Base-by-base conservation (phyloP, 2,888 invertebrate species). In the Dryocosmus kuriphilus region DNA sequence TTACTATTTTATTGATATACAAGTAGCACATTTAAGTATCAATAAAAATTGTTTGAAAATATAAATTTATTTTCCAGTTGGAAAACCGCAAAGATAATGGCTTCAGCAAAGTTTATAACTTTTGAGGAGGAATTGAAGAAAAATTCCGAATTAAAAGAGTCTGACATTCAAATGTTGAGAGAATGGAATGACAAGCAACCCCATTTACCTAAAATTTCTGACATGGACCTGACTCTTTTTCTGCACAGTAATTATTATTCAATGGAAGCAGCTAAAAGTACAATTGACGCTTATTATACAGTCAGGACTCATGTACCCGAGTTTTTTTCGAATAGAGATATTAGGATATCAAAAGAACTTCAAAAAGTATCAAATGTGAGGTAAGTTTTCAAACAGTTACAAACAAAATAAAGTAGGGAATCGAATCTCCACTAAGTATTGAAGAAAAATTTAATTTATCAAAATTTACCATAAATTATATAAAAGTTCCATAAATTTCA, bases 231-330 rank as follows among this genome's bases (percentile, higher is more conserved):
- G 14, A 93, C 95, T 74, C 90, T 95, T 51, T 95, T 95, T 79
- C 94, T 94, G 83, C 95, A 96, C 89, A 95, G 95, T 87, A 95
- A 96, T 89, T 92, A 93, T 78, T 94, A 94, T 84, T 95, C 95
- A 82, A 92, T 95, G 75, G 96, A 95, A 83, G 92, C 94, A 24
- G 93, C 96, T 0, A 96, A 96, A 89, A 92, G 92, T 71, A 95
- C 95, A 11, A 92, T 96, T 51, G 96, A 96, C 85, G 93, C 94
- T 0, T 94, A 94, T 90, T 94, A 93, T 85, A 96, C 96, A 0
- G 92, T 95, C 7, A 93, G 94, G 84, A 94, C 95, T 0, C 94
- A 94, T 80, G 94, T 95, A 86, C 93, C 93, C 0, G 87, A 87
- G 76, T 86, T 88, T 77, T 88, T 87, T 76, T 74, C 61, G 0